Evolutionary conservation across 2,113 vertebrate genomes (phyloP), one percentile per base, ranked within the genome.

Genomic region (Plotosus lineatus): DNA sequence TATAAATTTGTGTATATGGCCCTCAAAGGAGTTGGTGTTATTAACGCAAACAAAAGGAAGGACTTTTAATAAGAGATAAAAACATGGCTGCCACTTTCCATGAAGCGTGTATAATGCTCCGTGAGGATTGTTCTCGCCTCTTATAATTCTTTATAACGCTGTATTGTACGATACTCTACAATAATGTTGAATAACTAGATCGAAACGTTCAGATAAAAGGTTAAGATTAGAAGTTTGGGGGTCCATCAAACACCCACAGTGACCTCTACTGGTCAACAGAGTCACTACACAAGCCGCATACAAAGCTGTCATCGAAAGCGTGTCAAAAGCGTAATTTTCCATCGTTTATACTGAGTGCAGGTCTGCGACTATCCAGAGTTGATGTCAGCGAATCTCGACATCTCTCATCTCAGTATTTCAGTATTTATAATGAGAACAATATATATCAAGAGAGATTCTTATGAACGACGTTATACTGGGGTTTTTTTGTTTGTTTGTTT

Each of bases 251-350:
- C 48, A 12, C 38, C 77, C 36, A 73, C 77, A 85, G 80, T 72
- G 84, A 80, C 81, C 80, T 85, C 84, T 85, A 40, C 65, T 80
- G 84, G 77, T 21, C 23, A 17, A 72, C 23, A 7, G 28, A 26
- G 56, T 46, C 28, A 68, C 60, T 31, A 71, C n/a, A 56, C 17
- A 3, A 12, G 23, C 4, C 10, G 55, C 6, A 23, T 26, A 65
- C 73, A 42, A 48, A 36, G 23, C 72, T 31, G 14, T 82, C 69
- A 51, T 46, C n/a, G 19, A 40, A 38, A 78, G 74, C 71, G 66
- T 82, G 53, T 80, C 84, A 76, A 68, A 55, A 19, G 17, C 8
- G 12, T 31, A 72, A 85, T 72, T 79, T 77, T 85, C 80, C 75
- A 82, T 82, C 80, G 44, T 71, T 82, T 50, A 31, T 72, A 61